Conservation (phyloP, 2,113 vertebrate genomes). For the Rhizomys pruinosus region DNA sequence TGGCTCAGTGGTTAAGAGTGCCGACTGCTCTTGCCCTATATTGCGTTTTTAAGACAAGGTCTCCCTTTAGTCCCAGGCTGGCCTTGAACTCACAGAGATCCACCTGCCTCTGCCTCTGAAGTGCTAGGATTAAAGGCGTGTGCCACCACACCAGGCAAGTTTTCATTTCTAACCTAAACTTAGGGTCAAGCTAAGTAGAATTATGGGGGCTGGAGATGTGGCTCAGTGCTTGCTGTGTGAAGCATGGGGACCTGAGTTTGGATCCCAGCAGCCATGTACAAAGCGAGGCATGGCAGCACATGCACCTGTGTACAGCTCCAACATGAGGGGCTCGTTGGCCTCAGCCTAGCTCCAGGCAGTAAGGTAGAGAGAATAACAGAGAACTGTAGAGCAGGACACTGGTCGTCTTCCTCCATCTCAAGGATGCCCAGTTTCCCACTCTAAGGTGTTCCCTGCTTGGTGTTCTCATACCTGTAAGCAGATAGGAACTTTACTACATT, state of each 20-base stretch:
- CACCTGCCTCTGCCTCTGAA: too few relatives aligned
- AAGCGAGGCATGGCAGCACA: background rate
- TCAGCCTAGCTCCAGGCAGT: background rate
- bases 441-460: background rate
- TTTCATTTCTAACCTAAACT: background rate
- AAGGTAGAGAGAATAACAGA: background rate
- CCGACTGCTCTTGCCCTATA: too few relatives aligned
- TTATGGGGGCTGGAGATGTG: background rate
- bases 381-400: background rate
- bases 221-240: background rate
- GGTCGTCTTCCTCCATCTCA: background rate
- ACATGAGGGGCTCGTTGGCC: background rate
- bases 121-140: too few relatives aligned
- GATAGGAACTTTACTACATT: background rate
- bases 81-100: too few relatives aligned
- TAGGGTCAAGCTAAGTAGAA: conserved; percentile 1
- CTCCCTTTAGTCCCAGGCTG: too few relatives aligned
- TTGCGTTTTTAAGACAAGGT: too few relatives aligned
- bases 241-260: background rate
- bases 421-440: background rate
- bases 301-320: background rate
- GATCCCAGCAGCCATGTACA: background rate
- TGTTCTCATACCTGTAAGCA: background rate
- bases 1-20: too few relatives aligned
- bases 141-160: too few relatives aligned